Percentiles rank a stretch among this genome's conserved stretches.
phyloP scores from a whole-genome alignment of 2,113 vertebrate species.

The Thinocorus orbignyianus region DNA sequence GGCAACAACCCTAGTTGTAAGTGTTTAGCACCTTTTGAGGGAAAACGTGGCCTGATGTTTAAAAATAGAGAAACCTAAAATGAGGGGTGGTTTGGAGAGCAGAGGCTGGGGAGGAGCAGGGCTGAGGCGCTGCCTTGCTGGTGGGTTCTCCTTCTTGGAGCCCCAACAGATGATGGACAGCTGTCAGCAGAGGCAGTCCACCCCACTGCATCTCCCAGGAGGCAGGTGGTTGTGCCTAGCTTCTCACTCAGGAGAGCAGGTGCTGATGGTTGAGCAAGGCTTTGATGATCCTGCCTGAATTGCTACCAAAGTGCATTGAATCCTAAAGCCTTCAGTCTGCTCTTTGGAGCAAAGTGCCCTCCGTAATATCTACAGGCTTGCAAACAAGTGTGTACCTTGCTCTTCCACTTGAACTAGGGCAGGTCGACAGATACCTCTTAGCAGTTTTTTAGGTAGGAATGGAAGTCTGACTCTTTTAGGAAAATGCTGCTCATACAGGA shows the following conservation, averaged over 20 bases:
- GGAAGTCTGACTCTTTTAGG: not conserved
- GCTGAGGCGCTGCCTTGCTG: not conserved
- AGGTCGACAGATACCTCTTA: not conserved
- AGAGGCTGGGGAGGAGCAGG: not conserved
- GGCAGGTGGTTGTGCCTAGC: not conserved
- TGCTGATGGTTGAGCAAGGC: not conserved
- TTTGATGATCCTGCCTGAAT: not conserved
- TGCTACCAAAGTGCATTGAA: not conserved
- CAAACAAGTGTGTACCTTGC: not conserved
- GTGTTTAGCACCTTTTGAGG: not conserved
- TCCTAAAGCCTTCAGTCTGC: not conserved
- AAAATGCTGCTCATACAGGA: not conserved
- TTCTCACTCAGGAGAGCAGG: not conserved
- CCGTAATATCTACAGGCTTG: not conserved
- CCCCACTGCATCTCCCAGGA: not conserved
- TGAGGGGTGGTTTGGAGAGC: not conserved
- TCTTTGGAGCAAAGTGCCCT: not conserved
- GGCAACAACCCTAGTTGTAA: not conserved
- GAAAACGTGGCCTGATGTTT: accelerated
- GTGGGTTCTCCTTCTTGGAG: not conserved
- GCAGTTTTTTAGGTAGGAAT: not conserved
- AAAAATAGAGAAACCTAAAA: not conserved
- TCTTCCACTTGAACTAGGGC: not conserved
- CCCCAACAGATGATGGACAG: not conserved
- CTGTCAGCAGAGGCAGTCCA: not conserved